Conservation (phyloP, 2,113 vertebrate species). For the Myrmophylax atrothorax region DNA sequence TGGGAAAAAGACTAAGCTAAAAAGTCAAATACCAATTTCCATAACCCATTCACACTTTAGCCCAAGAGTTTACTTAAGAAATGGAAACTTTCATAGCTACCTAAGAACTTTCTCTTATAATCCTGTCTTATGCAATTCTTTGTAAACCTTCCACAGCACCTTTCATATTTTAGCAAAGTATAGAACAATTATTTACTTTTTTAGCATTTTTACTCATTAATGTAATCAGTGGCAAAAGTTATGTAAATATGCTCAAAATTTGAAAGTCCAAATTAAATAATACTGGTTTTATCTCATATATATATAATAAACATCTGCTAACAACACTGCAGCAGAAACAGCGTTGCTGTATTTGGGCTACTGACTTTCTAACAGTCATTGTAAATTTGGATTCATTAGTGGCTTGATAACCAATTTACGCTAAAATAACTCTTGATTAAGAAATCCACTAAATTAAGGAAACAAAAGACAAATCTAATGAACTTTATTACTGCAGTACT, state of each 20-base stretch:
- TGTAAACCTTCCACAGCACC: background rate
- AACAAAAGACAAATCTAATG: background rate
- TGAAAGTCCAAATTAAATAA: background rate
- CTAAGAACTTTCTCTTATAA: background rate
- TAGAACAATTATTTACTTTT: background rate
- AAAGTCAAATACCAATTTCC: background rate
- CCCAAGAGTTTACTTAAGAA: background rate
- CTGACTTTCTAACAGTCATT: background rate
- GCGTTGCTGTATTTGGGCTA: rapidly evolving
- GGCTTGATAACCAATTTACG: background rate
- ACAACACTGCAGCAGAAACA: background rate
- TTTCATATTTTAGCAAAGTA: background rate
- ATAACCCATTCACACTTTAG: background rate
- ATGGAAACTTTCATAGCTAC: background rate
- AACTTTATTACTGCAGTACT: background rate
- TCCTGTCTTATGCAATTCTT: background rate
- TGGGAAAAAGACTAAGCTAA: background rate
- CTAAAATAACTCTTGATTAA: background rate
- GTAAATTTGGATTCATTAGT: background rate
- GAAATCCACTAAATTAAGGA: background rate
- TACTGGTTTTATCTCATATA: background rate
- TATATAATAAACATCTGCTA: background rate
- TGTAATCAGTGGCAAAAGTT: background rate
- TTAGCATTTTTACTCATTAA: background rate
- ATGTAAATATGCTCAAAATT: background rate